A percentile compares a stretch with the other conserved stretches of the same genome.
phyloP scores from a whole-genome alignment of 2,888 invertebrate species.

The Listrodromus nycthemerus region DNA sequence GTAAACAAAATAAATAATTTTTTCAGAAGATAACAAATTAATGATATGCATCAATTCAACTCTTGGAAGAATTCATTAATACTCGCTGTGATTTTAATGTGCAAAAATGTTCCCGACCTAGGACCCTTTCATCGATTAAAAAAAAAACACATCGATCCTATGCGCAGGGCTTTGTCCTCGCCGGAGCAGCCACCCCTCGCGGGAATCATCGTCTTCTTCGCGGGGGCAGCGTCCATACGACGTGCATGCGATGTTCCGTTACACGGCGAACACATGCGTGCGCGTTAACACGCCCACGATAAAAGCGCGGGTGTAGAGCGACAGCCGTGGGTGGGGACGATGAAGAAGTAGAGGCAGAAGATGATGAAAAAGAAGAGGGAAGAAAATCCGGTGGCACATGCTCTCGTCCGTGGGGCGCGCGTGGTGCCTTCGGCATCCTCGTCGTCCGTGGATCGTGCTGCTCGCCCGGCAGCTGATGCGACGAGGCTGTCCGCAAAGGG shows the following conservation, averaged over 20 bases:
- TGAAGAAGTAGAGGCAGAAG: constrained; percentile 41
- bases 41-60: background rate
- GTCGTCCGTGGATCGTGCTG: constrained; percentile 52
- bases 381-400: constrained; percentile 69
- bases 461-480: constrained; percentile 65
- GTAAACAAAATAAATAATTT: background rate
- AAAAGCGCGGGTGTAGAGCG: constrained; percentile 61
- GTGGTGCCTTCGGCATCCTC: constrained; percentile 61
- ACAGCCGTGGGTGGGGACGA: constrained; percentile 2
- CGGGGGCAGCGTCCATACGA: constrained; percentile 25
- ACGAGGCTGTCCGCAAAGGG: constrained; percentile 60
- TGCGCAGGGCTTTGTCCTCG: constrained; percentile 40
- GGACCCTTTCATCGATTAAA: background rate
- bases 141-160: constrained; percentile 17
- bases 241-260: constrained; percentile 18
- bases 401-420: constrained; percentile 68
- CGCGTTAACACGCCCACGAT: constrained; percentile 49
- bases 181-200: constrained; percentile 13
- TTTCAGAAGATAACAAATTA: background rate
- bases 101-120: constrained; percentile 32
- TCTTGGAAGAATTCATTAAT: background rate
- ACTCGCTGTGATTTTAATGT: background rate
- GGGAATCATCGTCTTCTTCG: constrained; percentile 10
- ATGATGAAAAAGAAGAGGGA: constrained; percentile 49
- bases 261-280: background rate